Conservation (phyloP, 2,888 invertebrate species). For the Lepidocyrtoides sp. region DNA sequence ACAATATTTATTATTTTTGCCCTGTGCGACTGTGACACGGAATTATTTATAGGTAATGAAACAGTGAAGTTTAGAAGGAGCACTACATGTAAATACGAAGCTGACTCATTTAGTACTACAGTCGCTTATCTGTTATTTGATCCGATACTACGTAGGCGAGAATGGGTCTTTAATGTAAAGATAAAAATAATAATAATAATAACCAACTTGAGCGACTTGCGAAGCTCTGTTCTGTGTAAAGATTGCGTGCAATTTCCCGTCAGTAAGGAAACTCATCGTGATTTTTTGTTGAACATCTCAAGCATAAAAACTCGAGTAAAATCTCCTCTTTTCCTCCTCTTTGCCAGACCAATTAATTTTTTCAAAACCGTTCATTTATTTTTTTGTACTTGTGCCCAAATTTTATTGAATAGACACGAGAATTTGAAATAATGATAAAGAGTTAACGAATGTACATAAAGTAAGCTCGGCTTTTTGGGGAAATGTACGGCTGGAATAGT, state of each 20-base stretch:
- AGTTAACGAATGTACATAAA: neutral
- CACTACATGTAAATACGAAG: neutral
- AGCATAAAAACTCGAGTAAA: neutral
- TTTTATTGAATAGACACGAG: neutral
- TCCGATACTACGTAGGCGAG: constrained; percentile 37
- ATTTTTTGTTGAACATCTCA: neutral
- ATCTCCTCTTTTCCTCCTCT: neutral
- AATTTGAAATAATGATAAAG: neutral
- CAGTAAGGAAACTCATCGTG: neutral
- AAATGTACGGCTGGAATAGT: neutral
- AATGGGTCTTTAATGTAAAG: constrained; percentile 1
- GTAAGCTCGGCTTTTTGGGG: neutral
- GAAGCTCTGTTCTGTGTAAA: neutral
- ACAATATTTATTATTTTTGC: constrained; percentile 33
- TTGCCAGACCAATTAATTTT: constrained; percentile 43
- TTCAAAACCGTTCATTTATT: neutral
- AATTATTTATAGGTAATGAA: constrained; percentile 47
- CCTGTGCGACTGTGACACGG: neutral
- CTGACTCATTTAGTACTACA: constrained; percentile 18
- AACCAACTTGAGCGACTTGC: neutral
- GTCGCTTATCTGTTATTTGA: constrained; percentile 30
- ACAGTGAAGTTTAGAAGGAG: neutral
- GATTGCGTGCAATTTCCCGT: neutral
- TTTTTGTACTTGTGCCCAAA: neutral
- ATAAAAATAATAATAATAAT: neutral